Evolutionary conservation across 2,113 vertebrate species (phyloP).

Genomic region (Hiodon tergisus): DNA sequence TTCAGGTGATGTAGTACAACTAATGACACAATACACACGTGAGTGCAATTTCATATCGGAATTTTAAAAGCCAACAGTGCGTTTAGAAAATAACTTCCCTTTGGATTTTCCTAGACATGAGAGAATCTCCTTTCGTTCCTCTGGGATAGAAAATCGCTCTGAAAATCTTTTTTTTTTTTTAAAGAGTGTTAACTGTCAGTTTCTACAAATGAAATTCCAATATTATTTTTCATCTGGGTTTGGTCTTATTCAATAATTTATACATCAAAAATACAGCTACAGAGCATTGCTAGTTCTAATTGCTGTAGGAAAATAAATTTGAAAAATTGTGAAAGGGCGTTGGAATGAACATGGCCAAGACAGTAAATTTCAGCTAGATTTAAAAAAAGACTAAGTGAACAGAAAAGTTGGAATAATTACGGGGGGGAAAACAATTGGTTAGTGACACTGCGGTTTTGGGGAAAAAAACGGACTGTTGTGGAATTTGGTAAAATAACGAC

Average conservation of each 20-base stretch:
- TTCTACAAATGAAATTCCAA: background rate
- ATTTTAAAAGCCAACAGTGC: no score
- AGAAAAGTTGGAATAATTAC: constrained; percentile 30
- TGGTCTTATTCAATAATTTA: constrained; percentile 11
- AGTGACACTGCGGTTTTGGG: background rate
- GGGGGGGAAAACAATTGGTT: constrained; percentile 4
- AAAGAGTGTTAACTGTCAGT: background rate
- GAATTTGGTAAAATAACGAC: background rate
- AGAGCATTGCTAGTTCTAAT: constrained; percentile 24
- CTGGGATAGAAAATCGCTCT: no score
- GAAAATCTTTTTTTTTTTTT: no score
- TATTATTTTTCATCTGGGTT: background rate
- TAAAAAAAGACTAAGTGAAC: constrained; percentile 26
- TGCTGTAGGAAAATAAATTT: constrained; percentile 38
- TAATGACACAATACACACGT: no score
- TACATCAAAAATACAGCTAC: constrained; percentile 31
- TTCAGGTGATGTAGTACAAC: no score
- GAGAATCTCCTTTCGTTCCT: no score
- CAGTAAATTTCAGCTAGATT: constrained; percentile 26
- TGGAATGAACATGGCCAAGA: constrained; percentile 20
- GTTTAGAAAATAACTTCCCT: no score
- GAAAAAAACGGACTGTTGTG: background rate
- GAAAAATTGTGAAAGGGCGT: constrained; percentile 20
- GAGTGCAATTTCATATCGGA: no score
- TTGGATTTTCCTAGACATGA: no score